Base-by-base conservation (phyloP, 1,140 invertebrate species). In the Pseudomyrmex flavicornis region DNA sequence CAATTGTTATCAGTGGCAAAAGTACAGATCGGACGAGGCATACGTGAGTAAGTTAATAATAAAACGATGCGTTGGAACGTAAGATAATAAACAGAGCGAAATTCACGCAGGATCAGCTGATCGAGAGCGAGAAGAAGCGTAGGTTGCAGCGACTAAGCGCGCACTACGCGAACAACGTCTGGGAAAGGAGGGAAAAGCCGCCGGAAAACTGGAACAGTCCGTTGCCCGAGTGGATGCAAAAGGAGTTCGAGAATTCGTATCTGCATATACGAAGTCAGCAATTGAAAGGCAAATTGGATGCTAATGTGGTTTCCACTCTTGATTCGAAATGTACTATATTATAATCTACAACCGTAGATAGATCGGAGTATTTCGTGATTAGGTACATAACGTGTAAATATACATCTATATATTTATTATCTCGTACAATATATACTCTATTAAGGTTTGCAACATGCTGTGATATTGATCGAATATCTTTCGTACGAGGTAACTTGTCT, bases 191-290 rank as follows among this genome's bases (percentile, higher is more conserved):
- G 66, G 94, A 95, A n/a, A 86, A 94, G 74, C 97, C 97, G 8
- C 98, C 98, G 5, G 91, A 93, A 82, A 96, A 98, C 91, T 98
- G 98, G 98, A 95, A 96, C 84, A 95, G 95, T 79, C 97, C 97
- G 4, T 92, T 98, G 83, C 97, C 98, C 7, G 95, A 97, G 26
- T 96, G 96, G 95, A 94, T 98, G 90, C 88, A 93, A 22, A 95
- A 97, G 87, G 94, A 95, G 89, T 95, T 96, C 84, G 94, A 96
- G 87, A 94, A 95, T 77, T 95, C 96, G 12, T 97, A 95, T 93
- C 94, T 98, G 68, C 94, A 95, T 84, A 13, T 94, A 2, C 97
- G 96, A 95, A 95, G 95, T 58, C 94, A 95, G 86, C 95, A 97
- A 93, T 88, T 96, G 4, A 95, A 94, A 90, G 1, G 35, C 5